These are phyloP conservation scores for Periphyllus acericola DNA, from an alignment of 2,888 invertebrate genomes.

Conservation along the genomic window DNA sequence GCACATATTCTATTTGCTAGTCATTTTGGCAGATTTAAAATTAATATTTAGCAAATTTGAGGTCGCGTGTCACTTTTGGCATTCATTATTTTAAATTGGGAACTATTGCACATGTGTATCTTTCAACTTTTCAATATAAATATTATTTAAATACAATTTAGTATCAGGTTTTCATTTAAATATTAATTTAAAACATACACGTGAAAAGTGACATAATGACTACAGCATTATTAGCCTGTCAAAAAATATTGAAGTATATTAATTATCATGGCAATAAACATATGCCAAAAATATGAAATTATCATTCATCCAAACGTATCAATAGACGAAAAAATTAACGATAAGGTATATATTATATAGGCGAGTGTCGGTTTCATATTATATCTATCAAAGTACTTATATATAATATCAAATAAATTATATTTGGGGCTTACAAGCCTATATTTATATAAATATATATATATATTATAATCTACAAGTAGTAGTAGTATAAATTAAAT, in stretches of 20 bases:
- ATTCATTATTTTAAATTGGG: conserved; percentile 16
- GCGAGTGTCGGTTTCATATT: not conserved
- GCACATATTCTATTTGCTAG: conserved; percentile 36
- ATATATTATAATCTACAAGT: no score
- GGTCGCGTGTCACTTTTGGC: conserved; percentile 39
- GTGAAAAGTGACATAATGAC: not conserved
- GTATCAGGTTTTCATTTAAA: not conserved
- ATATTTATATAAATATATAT: no score
- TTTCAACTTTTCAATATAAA: conserved; percentile 11
- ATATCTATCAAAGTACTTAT: not conserved
- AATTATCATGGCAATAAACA: not conserved
- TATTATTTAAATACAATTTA: not conserved
- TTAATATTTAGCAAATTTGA: conserved; percentile 42
- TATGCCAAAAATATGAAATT: not conserved
- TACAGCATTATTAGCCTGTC: not conserved
- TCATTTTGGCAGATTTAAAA: conserved; percentile 46
- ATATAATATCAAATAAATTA: no score
- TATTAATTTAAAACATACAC: not conserved
- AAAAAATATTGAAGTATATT: not conserved
- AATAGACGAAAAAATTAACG: not conserved
- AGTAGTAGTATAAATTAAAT: not conserved
- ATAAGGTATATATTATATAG: no score
- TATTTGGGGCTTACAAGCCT: no score
- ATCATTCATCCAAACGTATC: not conserved
- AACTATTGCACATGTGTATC: conserved; percentile 14